Percentiles rank a stretch among this genome's conserved stretches.
These are phyloP conservation scores for Bombus vancouverensis DNA, from an alignment of 1,140 invertebrate species.

Conservation along the genomic window DNA sequence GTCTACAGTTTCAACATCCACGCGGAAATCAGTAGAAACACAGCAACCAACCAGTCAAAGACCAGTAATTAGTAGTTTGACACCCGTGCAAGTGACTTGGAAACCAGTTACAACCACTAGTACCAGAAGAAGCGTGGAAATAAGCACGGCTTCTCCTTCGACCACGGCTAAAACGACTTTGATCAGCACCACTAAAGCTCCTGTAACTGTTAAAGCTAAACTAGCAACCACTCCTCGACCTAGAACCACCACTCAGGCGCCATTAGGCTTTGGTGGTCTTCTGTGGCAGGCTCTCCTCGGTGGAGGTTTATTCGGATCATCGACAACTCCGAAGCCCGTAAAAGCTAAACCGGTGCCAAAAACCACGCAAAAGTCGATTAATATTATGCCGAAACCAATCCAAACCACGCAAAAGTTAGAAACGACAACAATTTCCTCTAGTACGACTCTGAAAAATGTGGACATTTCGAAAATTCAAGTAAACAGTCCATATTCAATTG, in stretches of 20 bases:
- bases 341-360: constrained; percentile 41
- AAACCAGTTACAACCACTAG: constrained; percentile 49
- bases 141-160: not conserved
- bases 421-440: constrained; percentile 7
- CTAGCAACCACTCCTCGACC: constrained; percentile 64
- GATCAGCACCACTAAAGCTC: constrained; percentile 66
- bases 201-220: constrained; percentile 66
- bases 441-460: constrained; percentile 42
- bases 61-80: not conserved
- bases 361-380: constrained; percentile 2
- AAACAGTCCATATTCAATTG: constrained; percentile 29
- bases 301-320: constrained; percentile 66
- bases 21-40: constrained; percentile 23
- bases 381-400: constrained; percentile 60
- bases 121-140: constrained; percentile 9
- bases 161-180: constrained; percentile 60
- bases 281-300: constrained; percentile 77
- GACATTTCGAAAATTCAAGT: constrained; percentile 56
- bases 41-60: not conserved
- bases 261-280: constrained; percentile 71
- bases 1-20: constrained; percentile 16
- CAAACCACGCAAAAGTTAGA: constrained; percentile 51
- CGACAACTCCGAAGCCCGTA: constrained; percentile 52
- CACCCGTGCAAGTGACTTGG: constrained; percentile 49
- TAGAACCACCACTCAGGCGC: constrained; percentile 58